Conservation (phyloP, 2,113 vertebrate genomes). For the Brachypteracias leptosomus region DNA sequence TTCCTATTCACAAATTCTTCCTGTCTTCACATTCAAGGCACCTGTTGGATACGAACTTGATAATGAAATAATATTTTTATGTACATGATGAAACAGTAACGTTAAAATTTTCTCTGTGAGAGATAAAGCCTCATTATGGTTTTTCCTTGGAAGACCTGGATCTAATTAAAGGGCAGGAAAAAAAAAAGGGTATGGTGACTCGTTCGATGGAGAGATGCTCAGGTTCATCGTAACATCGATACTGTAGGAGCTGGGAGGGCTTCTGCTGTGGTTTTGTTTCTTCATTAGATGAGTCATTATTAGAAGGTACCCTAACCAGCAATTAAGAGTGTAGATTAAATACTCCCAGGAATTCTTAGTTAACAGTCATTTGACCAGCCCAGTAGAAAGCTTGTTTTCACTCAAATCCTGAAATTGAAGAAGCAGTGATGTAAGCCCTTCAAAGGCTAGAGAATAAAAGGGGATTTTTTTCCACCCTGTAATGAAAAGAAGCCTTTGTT, state of each 20-base stretch:
- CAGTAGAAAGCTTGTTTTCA: constrained; percentile 60
- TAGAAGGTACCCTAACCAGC: neutral
- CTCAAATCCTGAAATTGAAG: constrained; percentile 49
- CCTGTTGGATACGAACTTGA: neutral
- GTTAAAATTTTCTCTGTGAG: neutral
- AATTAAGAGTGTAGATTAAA: constrained; percentile 3
- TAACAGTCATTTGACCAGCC: constrained; percentile 17
- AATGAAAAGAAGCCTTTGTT: constrained; percentile 69
- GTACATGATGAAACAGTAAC: neutral
- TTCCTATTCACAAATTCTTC: neutral
- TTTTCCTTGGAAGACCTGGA: neutral
- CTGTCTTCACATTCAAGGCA: neutral
- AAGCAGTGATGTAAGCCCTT: constrained; percentile 58
- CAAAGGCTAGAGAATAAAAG: constrained; percentile 44
- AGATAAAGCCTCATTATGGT: fast-evolving
- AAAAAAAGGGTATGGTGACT: neutral
- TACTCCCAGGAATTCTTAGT: constrained; percentile 39
- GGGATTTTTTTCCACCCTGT: neutral
- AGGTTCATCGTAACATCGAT: neutral
- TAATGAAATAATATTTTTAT: neutral
- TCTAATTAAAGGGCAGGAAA: fast-evolving
- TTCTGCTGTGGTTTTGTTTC: neutral
- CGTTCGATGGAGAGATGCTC: neutral
- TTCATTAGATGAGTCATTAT: neutral
- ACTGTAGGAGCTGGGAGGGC: neutral